Base-by-base conservation (phyloP, 2,113 vertebrate species). In the Steatornis caripensis region DNA sequence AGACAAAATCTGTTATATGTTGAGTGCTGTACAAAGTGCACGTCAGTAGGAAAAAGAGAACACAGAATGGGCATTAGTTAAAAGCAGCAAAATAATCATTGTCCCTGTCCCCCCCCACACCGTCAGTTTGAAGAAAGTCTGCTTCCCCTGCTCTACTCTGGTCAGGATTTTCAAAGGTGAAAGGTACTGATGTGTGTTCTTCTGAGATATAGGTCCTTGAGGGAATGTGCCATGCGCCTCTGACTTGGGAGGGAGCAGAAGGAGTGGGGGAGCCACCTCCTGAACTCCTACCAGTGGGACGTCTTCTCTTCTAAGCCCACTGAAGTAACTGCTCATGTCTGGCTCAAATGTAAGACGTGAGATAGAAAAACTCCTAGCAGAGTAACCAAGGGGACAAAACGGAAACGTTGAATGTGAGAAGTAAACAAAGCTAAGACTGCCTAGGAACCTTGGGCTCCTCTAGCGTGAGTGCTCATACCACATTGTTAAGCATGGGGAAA, bases 361-460 rank as follows among this genome's bases (percentile, higher is more conserved):
- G 65, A 41, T 23, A 37, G 41, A 49, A 79, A 66, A 89, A 37
- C 60, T 81, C 46, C 80, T 86, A 6, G 9, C 36, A 27, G 64
- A 29, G 93, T 95, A 92, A 94, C 86, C 93, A 92, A 89, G 94
- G 77, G 72, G 60, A 93, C 68, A 62, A 72, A 95, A 43, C 71
- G 90, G 46, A 77, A 84, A 74, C 3, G 8, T 27, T 90, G 68
- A 70, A n/a, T 21, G 5, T 66, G 8, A 84, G 55, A 70, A 70
- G 46, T 90, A 95, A 96, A 90, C 86, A 95, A 86, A 74, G 20
- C 58, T 69, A 34, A 72, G 58, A 49, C 51, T 90, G 85, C 77
- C 55, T 70, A 24, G 68, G 54, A 93, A 70, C 68, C 41, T 70
- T 10, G 29, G 48, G 21, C 53, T 91, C 11, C 21, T 62, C 14